Conservation (phyloP, 2,113 vertebrate species). For the Nerophis lumbriciformis region DNA sequence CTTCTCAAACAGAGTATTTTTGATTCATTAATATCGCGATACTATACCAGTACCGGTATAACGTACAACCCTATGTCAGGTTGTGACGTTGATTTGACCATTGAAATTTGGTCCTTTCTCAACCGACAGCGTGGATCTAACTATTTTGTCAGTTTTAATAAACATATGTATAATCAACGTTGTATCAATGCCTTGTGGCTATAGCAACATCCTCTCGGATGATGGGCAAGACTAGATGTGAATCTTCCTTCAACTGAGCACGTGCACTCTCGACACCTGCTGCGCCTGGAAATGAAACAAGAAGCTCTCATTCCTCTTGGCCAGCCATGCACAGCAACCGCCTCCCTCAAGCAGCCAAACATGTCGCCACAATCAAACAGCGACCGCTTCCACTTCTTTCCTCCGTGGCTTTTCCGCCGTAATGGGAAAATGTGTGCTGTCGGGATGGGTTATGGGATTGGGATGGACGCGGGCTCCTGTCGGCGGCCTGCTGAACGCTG, state of each 20-base stretch:
- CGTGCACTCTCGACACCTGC: conserved; percentile 43
- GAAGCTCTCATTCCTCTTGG: conserved; percentile 54
- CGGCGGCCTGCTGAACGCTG: conserved; percentile 60
- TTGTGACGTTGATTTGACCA: too few relatives aligned
- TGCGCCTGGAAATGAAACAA: conserved; percentile 70
- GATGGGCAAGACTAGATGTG: background rate
- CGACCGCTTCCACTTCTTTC: conserved; percentile 38
- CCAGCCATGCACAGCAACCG: conserved; percentile 55
- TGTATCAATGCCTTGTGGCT: too few relatives aligned
- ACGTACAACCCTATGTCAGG: too few relatives aligned
- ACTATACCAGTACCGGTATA: too few relatives aligned
- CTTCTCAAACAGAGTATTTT: too few relatives aligned
- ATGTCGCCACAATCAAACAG: conserved; percentile 48
- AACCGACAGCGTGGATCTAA: too few relatives aligned
- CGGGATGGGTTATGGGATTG: conserved; percentile 71
- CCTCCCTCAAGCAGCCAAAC: conserved; percentile 53
- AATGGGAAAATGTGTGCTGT: conserved; percentile 74
- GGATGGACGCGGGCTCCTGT: conserved; percentile 67
- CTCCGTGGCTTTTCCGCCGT: conserved; percentile 58
- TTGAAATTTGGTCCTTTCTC: too few relatives aligned
- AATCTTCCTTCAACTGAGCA: background rate
- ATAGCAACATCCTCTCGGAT: too few relatives aligned
- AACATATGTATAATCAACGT: too few relatives aligned
- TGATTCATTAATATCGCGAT: too few relatives aligned
- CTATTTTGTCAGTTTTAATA: too few relatives aligned